A percentile compares a stretch with the other conserved stretches of the same genome.
These are phyloP conservation scores for Dendrolimus kikuchii DNA, from an alignment of 1,140 invertebrate genomes.

Conservation along the genomic window DNA sequence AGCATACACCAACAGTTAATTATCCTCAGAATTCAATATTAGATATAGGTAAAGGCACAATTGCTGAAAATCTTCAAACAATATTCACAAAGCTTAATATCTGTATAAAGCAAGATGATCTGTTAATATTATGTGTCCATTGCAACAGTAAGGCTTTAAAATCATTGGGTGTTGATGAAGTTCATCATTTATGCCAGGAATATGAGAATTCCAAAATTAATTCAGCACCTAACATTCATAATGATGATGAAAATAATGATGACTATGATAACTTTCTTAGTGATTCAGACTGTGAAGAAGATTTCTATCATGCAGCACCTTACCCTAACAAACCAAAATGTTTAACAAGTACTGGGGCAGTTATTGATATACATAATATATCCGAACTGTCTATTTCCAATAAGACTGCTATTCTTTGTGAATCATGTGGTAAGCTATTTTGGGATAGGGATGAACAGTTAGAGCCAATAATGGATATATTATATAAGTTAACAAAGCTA, in stretches of 20 bases:
- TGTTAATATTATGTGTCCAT: slow-evolving; percentile 46
- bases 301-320: slow-evolving; percentile 17
- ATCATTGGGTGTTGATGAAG: slow-evolving; percentile 29
- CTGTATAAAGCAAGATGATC: slow-evolving; percentile 32
- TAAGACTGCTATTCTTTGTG: slow-evolving; percentile 44
- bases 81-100: slow-evolving; percentile 44
- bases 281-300: slow-evolving; percentile 58
- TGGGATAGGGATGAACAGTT: slow-evolving; percentile 44
- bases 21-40: slow-evolving; percentile 54
- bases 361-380: slow-evolving; percentile 38
- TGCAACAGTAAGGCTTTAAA: slow-evolving; percentile 45
- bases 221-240: slow-evolving; percentile 8
- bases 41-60: slow-evolving; percentile 33
- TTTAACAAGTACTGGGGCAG: slow-evolving; percentile 39
- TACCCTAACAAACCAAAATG: slow-evolving; percentile 22
- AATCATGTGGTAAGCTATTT: slow-evolving; percentile 53
- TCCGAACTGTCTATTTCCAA: slow-evolving; percentile 26
- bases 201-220: slow-evolving; percentile 1
- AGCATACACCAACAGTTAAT: slow-evolving; percentile 34
- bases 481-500: slow-evolving; percentile 22
- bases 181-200: slow-evolving; percentile 16
- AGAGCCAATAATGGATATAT: slow-evolving; percentile 22
- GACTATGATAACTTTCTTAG: slow-evolving; percentile 48
- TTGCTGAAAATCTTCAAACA: slow-evolving; percentile 41
- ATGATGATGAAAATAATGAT: slow-evolving; percentile 16